These are phyloP conservation scores for Bergia sp. DNA, from an alignment of 92 coral and sea anemone species.

Conservation along the genomic window DNA sequence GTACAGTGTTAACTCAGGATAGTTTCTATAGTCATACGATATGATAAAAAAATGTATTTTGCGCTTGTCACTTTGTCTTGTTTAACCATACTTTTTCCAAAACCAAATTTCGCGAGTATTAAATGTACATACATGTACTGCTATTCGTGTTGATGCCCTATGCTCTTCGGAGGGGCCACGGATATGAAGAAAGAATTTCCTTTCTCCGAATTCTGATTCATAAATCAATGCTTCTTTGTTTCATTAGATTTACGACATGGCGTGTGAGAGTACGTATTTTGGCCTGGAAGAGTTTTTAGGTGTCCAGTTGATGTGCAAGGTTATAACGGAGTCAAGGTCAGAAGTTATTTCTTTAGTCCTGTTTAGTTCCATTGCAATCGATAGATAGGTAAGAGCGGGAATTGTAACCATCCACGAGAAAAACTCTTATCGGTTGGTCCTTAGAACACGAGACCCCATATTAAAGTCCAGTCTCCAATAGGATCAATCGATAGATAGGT, in stretches of 20 bases:
- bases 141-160: too few relatives aligned
- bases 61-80: not conserved
- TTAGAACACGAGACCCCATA: not conserved
- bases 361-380: not conserved
- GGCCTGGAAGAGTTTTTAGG: slow-evolving; percentile 89
- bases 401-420: not conserved
- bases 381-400: not conserved
- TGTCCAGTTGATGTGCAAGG: slow-evolving; percentile 78
- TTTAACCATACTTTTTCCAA: not conserved
- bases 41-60: too few relatives aligned
- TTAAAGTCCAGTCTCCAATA: too few relatives aligned
- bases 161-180: too few relatives aligned
- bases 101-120: too few relatives aligned
- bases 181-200: too few relatives aligned
- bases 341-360: not conserved
- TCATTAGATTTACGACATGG: slow-evolving; percentile 73
- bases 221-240: not conserved
- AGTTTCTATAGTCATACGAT: too few relatives aligned
- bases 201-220: too few relatives aligned
- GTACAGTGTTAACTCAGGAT: too few relatives aligned
- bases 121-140: too few relatives aligned
- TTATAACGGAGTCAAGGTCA: slow-evolving; percentile 59
- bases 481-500: too few relatives aligned
- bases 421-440: not conserved
- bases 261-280: slow-evolving; percentile 87